Evolutionary conservation across 2,888 invertebrate genomes (phyloP).

Genomic region (Eugnorisma glareosa): DNA sequence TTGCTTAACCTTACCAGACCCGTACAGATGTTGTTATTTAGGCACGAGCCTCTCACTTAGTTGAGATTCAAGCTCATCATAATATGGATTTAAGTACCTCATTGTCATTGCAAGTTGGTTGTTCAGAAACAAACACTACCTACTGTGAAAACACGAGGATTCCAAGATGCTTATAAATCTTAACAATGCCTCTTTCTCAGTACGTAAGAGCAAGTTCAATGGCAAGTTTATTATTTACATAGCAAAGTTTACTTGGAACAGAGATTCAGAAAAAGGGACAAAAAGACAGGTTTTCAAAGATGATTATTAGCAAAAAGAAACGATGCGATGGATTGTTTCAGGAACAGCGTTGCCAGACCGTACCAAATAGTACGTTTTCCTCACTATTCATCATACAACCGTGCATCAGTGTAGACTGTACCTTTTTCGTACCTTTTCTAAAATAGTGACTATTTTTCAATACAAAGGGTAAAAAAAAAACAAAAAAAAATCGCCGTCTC

Average conservation of each 20-base stretch:
- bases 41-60: not conserved
- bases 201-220: constrained; percentile 33
- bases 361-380: no score
- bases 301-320: no score
- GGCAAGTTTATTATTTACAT: constrained; percentile 33
- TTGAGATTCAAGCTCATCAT: not conserved
- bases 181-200: constrained; percentile 55
- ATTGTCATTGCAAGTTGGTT: constrained; percentile 25
- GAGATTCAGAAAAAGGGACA: not conserved
- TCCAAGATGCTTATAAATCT: constrained; percentile 48
- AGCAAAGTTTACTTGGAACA: not conserved
- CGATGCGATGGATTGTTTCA: no score
- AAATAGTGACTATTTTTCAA: no score
- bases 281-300: not conserved
- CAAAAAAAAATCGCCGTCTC: no score
- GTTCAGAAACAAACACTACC: constrained; percentile 37
- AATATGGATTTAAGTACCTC: not conserved
- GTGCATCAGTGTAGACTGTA: no score
- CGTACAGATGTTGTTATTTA: not conserved
- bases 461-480: no score
- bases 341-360: no score
- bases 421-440: no score
- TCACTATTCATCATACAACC: no score
- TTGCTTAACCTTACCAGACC: not conserved
- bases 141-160: constrained; percentile 38